These are phyloP conservation scores for Loris lydekkerianus DNA, from an alignment of 2,797 vertebrate species.

Conservation along the genomic window DNA sequence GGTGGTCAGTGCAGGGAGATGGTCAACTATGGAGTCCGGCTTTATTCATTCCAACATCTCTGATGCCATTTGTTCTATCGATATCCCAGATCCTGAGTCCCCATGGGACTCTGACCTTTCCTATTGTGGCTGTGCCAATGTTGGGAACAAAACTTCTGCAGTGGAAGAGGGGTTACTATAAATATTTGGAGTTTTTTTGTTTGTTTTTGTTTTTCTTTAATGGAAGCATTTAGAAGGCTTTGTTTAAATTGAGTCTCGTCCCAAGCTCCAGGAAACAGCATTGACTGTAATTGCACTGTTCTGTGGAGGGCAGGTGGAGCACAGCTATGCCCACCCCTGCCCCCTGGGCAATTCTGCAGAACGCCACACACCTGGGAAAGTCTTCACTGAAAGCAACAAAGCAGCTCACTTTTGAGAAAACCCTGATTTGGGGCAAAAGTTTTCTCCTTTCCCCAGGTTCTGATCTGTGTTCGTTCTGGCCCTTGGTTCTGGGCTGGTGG, in stretches of 20 bases:
- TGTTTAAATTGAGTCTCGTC: neutral
- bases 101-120: neutral
- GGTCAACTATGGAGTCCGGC: too few relatives aligned
- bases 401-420: neutral
- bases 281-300: rapidly evolving
- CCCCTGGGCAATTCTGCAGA: neutral
- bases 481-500: neutral
- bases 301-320: rapidly evolving
- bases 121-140: neutral
- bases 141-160: neutral
- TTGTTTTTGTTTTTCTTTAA: neutral
- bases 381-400: rapidly evolving
- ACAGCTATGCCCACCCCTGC: rapidly evolving
- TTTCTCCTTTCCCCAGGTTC: neutral
- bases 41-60: neutral
- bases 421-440: neutral
- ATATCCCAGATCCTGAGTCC: neutral
- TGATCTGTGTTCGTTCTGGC: neutral
- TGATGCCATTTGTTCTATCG: neutral
- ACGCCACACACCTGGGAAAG: neutral
- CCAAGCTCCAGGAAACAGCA: neutral
- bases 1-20: too few relatives aligned
- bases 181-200: neutral
- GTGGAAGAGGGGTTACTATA: neutral
- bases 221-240: neutral